Evolutionary conservation across 2,797 vertebrate species (phyloP).

Genomic region (Poeciliopsis infans): DNA sequence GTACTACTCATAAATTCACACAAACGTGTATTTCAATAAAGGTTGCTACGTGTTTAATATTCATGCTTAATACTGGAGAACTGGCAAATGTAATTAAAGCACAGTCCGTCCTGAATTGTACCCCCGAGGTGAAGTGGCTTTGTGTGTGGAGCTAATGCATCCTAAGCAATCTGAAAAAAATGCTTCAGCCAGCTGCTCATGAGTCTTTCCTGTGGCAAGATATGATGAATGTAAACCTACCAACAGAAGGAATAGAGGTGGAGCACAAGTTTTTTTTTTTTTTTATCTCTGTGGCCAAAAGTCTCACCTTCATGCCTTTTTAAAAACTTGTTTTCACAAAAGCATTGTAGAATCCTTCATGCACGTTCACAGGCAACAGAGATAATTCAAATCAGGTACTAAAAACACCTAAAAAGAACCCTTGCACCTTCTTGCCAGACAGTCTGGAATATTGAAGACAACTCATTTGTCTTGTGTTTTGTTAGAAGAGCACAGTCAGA

Average conservation of each 20-base stretch:
- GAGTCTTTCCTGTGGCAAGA: neutral
- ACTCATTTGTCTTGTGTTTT: neutral
- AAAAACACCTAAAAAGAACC: constrained; percentile 14
- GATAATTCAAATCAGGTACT: constrained; percentile 11
- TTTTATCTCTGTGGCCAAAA: neutral
- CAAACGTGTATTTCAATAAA: neutral
- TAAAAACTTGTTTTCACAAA: neutral
- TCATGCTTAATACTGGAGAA: neutral
- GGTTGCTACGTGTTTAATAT: neutral
- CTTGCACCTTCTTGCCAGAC: constrained; percentile 16
- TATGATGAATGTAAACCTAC: neutral
- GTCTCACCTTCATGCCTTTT: constrained; percentile 24
- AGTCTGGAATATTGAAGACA: neutral
- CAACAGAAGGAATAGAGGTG: neutral
- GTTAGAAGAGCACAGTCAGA: constrained; percentile 10
- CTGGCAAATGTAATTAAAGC: neutral
- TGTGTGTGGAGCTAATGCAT: neutral
- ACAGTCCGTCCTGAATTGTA: neutral
- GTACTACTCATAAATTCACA: neutral
- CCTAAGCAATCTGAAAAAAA: neutral
- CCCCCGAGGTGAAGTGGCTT: neutral
- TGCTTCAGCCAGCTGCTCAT: neutral
- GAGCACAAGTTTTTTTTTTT: neutral
- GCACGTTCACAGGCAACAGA: constrained; percentile 6
- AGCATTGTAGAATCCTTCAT: neutral